Evolutionary conservation across 2,113 vertebrate genomes (phyloP), one percentile per base, ranked within the genome.

Genomic region (Spea multiplicata): DNA sequence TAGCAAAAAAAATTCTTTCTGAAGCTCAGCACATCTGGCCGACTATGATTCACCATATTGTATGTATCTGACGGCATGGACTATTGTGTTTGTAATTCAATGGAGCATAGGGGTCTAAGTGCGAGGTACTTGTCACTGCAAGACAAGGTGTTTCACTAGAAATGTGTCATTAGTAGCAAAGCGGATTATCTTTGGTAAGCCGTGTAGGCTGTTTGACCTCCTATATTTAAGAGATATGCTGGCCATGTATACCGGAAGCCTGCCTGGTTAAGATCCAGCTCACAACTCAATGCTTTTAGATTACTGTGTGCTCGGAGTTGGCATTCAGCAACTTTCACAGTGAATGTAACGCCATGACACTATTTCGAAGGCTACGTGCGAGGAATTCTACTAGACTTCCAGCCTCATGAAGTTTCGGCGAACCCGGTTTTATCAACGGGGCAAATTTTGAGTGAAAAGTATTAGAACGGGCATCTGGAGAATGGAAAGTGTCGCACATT

Each of bases 141-240:
- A 64, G 61, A 30, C n/a, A 64, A 64, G 17, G 61, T 64, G 61
- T 64, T 64, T 64, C 61, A 64, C 61, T 3, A 64, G 61, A 16
- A 64, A 64, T 64, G 61, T 64, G 61, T 74, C 47, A 49, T 48
- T 65, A 13, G 62, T 13, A 12, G 12, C 16, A 74, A 49, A 65
- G 8, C 47, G 50, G 50, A 76, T 55, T 68, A 68, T 76, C 66
- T 64, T 30, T 16, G 17, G 44, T 47, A 57, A 50, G n/a, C 44
- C 3, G 47, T 17, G 12, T 49, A 48, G 67, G 67, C 5, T 49
- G 14, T 69, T 50, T 47, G 13, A 59, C 13, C 44, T 67, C 65
- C 8, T 45, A 66, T 13, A 67, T 59, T 12, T 59, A 59, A 59
- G 55, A 59, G 10, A 59, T 59, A 59, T 59, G 55, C 55, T 13